Evolutionary conservation across 2,888 invertebrate genomes (phyloP).

Genomic region (Mamestra brassicae): DNA sequence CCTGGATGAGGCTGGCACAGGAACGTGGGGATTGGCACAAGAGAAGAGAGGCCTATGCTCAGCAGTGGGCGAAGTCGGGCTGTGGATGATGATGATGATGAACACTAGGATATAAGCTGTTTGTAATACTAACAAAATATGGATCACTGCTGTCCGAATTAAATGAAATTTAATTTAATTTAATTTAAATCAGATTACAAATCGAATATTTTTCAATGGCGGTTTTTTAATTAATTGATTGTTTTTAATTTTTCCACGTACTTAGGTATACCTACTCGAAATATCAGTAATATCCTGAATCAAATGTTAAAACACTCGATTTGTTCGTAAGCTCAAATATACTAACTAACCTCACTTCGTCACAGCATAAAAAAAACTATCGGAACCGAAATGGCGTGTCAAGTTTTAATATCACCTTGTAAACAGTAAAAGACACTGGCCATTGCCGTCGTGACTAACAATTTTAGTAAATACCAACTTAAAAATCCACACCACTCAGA

Average conservation of each 20-base stretch:
- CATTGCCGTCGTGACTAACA: slow-evolving; percentile 85
- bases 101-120: too few species aligned
- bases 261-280: background rate
- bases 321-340: slow-evolving; percentile 12
- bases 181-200: too few species aligned
- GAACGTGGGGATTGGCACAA: too few species aligned
- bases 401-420: slow-evolving; percentile 85
- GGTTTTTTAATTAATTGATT: background rate
- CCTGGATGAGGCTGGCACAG: too few species aligned
- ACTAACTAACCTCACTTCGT: slow-evolving; percentile 47
- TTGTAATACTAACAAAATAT: too few species aligned
- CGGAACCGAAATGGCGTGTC: slow-evolving; percentile 81
- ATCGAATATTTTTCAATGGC: too few species aligned
- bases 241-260: too few species aligned
- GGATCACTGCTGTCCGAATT: too few species aligned
- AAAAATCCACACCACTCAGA: background rate
- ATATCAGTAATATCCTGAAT: background rate
- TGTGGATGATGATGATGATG: too few species aligned
- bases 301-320: slow-evolving; percentile 12
- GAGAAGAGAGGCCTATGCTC: too few species aligned
- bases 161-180: too few species aligned
- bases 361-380: slow-evolving; percentile 68
- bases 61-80: too few species aligned
- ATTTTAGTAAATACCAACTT: slow-evolving; percentile 76
- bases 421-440: slow-evolving; percentile 81